phyloP scores from a whole-genome alignment of 1,140 invertebrate species.

The Chelonus insularis region DNA sequence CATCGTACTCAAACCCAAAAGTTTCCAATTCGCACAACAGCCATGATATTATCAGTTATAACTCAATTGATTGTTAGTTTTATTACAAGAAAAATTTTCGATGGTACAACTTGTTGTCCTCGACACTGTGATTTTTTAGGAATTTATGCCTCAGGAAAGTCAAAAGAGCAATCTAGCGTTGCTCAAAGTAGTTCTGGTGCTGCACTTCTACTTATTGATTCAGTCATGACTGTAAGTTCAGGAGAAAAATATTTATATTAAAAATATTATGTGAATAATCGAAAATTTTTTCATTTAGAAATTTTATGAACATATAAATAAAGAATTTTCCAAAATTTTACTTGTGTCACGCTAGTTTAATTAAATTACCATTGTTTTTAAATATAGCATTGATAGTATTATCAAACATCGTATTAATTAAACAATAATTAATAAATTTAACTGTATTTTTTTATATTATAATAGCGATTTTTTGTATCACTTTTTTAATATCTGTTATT shows the following conservation, averaged over 20 bases:
- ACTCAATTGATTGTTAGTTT: slow-evolving; percentile 64
- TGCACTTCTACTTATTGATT: slow-evolving; percentile 48
- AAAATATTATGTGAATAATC: too few species aligned
- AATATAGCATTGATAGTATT: too few species aligned
- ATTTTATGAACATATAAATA: too few species aligned
- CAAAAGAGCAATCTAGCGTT: slow-evolving; percentile 50
- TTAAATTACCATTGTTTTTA: too few species aligned
- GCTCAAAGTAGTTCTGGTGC: slow-evolving; percentile 55
- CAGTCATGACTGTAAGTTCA: slow-evolving; percentile 41
- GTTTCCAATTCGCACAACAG: slow-evolving; percentile 65
- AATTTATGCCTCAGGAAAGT: slow-evolving; percentile 53
- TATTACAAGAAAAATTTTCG: slow-evolving; percentile 62
- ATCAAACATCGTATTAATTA: too few species aligned
- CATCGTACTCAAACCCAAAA: slow-evolving; percentile 60
- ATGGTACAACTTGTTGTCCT: slow-evolving; percentile 60
- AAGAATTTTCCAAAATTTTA: too few species aligned
- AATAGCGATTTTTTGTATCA: too few species aligned
- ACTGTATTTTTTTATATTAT: too few species aligned
- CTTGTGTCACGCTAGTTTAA: too few species aligned
- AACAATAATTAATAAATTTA: too few species aligned
- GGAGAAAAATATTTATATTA: not conserved
- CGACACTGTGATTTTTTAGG: slow-evolving; percentile 53
- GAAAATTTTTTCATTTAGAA: too few species aligned
- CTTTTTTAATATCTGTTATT: not conserved
- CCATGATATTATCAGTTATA: slow-evolving; percentile 66